phyloP scores from a whole-genome alignment of 2,888 invertebrate species.

The Pollenia angustigena region DNA sequence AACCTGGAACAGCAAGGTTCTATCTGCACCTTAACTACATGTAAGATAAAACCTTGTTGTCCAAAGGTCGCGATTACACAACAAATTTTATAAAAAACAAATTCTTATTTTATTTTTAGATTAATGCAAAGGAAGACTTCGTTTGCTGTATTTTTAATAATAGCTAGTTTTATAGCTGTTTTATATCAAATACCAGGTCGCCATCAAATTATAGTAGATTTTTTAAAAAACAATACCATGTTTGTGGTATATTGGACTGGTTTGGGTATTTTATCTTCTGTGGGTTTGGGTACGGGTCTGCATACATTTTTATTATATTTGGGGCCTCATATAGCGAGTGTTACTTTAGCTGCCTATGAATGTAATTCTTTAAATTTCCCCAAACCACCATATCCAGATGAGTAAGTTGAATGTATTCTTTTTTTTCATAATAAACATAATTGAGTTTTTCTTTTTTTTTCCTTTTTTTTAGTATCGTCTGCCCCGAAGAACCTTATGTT shows the following conservation, averaged over 20 bases:
- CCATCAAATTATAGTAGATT: constrained; percentile 82
- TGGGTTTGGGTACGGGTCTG: constrained; percentile 98
- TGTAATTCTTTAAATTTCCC: constrained; percentile 98
- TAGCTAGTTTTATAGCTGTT: constrained; percentile 82
- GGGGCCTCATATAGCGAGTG: constrained; percentile 99
- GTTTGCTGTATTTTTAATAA: constrained; percentile 81
- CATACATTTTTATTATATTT: constrained; percentile 99
- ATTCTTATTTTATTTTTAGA: constrained; percentile 75
- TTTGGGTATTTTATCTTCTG: constrained; percentile 97
- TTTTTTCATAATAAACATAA: background rate
- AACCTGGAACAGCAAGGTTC: no score
- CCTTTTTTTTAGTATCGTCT: constrained; percentile 90
- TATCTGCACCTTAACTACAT: no score
- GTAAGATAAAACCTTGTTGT: no score
- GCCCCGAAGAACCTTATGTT: constrained; percentile 90
- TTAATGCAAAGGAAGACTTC: constrained; percentile 82
- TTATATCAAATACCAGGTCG: constrained; percentile 83
- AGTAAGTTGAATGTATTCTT: constrained; percentile 86
- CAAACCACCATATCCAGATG: constrained; percentile 98
- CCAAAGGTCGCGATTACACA: no score
- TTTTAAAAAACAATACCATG: constrained; percentile 83
- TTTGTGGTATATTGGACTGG: constrained; percentile 93
- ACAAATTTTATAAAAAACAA: background rate
- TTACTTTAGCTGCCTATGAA: constrained; percentile 99
- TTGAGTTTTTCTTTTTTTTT: background rate